These are phyloP conservation scores for Pygocentrus nattereri DNA, from an alignment of 2,797 vertebrate genomes.

Conservation along the genomic window DNA sequence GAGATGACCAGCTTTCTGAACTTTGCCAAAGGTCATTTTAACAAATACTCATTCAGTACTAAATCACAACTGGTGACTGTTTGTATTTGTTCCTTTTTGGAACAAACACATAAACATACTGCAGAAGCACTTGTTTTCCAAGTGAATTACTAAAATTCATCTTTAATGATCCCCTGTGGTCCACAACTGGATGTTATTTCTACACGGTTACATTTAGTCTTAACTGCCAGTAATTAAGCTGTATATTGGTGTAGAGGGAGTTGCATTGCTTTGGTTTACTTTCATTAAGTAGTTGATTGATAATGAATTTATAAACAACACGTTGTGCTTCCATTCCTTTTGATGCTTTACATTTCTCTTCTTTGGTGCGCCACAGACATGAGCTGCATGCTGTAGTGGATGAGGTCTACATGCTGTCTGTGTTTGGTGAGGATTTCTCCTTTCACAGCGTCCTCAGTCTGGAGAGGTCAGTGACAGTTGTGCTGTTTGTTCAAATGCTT, in stretches of 20 bases:
- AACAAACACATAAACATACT: background rate
- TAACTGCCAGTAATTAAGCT: conserved; percentile 43
- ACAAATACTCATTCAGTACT: background rate
- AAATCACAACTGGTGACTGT: background rate
- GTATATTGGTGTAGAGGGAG: conserved; percentile 30
- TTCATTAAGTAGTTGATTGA: conserved; percentile 43
- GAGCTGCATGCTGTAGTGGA: conserved; percentile 92
- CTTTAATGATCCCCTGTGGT: conserved; percentile 27
- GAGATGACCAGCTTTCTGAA: conserved; percentile 90
- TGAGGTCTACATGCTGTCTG: conserved; percentile 96
- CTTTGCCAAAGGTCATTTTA: conserved; percentile 91
- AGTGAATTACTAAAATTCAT: conserved; percentile 10
- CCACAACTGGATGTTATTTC: conserved; percentile 29
- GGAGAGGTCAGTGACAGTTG: conserved; percentile 79
- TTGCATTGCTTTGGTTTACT: conserved; percentile 22
- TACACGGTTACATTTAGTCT: conserved; percentile 18
- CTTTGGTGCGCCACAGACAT: conserved; percentile 76
- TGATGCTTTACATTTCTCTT: conserved; percentile 3
- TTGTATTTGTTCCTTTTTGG: conserved; percentile 9
- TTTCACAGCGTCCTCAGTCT: conserved; percentile 91
- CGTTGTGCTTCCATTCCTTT: background rate
- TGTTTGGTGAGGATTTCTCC: conserved; percentile 85
- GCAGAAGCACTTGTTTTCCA: conserved; percentile 17
- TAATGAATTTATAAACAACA: conserved; percentile 24
- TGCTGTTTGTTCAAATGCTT: background rate